phyloP scores from a whole-genome alignment of 2,888 invertebrate genomes.

The Pseudococcus jackbeardsleyi region DNA sequence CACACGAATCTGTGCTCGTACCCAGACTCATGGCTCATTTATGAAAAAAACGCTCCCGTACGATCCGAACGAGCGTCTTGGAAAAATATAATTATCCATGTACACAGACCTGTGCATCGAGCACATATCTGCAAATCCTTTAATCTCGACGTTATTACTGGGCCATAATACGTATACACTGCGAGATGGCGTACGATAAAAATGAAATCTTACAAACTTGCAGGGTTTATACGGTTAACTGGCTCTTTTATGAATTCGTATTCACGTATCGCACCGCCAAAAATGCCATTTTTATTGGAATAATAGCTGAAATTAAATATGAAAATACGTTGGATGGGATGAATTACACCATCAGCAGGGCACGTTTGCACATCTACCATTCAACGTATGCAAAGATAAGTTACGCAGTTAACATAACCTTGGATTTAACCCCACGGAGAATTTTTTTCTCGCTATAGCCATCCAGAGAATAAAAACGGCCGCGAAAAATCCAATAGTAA shows the following conservation, averaged over 20 bases:
- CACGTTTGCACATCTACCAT: neutral
- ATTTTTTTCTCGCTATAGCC: neutral
- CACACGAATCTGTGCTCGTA: neutral
- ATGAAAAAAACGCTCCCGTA: neutral
- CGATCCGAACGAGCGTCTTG: neutral
- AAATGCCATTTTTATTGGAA: conserved; percentile 4
- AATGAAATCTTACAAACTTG: conserved; percentile 4
- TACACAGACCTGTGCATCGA: neutral
- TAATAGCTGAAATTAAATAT: conserved; percentile 10
- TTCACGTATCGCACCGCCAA: neutral
- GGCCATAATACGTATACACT: neutral
- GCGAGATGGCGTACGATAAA: neutral
- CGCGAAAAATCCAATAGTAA: conserved; percentile 13
- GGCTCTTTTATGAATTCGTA: conserved; percentile 1
- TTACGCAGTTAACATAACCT: neutral
- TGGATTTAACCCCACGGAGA: neutral
- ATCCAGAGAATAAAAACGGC: conserved; percentile 2
- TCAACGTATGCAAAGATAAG: neutral
- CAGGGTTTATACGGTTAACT: neutral
- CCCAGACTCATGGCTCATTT: neutral
- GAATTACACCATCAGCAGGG: neutral
- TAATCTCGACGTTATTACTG: conserved; percentile 9
- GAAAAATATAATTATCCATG: conserved; percentile 2
- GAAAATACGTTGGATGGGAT: neutral
- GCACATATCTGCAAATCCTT: neutral